Evolutionary conservation across 2,888 invertebrate genomes (phyloP).

Genomic region (Lordiphosa fenestrarum): DNA sequence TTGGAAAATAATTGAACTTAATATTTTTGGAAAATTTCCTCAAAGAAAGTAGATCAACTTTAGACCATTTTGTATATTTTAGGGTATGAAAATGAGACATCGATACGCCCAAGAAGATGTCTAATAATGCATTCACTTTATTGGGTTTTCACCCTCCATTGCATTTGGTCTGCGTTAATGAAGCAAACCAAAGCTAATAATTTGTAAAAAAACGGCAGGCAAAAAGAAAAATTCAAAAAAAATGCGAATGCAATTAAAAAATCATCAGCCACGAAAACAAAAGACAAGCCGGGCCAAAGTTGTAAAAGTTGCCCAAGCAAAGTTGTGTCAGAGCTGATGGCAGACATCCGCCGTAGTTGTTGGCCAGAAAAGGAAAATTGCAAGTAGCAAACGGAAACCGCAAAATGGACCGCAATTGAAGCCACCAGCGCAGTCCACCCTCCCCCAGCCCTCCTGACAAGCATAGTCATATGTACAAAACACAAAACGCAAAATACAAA

Average conservation of each 20-base stretch:
- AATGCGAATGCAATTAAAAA: conserved; percentile 67
- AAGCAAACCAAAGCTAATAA: conserved; percentile 38
- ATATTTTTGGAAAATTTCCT: too few species aligned
- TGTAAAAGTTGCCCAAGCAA: conserved; percentile 51
- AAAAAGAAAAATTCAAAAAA: conserved; percentile 9
- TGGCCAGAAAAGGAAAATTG: conserved; percentile 43
- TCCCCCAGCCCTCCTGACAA: conserved; percentile 39
- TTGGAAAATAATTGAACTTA: too few species aligned
- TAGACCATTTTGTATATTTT: too few species aligned
- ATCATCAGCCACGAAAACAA: conserved; percentile 60
- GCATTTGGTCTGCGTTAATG: conserved; percentile 42
- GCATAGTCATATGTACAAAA: conserved; percentile 70
- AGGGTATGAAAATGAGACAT: too few species aligned
- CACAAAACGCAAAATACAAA: conserved; percentile 26
- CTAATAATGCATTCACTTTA: too few species aligned
- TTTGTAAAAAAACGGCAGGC: not conserved
- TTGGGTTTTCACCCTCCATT: conserved; percentile 31
- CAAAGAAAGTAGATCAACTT: too few species aligned
- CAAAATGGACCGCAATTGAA: conserved; percentile 73
- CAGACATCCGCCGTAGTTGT: conserved; percentile 52
- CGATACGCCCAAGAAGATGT: too few species aligned
- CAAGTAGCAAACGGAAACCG: conserved; percentile 69
- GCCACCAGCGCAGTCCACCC: conserved; percentile 40
- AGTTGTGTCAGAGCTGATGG: conserved; percentile 48
- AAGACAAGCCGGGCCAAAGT: conserved; percentile 36